phyloP scores from a whole-genome alignment of 2,113 vertebrate genomes.

The Tetrao urogallus region DNA sequence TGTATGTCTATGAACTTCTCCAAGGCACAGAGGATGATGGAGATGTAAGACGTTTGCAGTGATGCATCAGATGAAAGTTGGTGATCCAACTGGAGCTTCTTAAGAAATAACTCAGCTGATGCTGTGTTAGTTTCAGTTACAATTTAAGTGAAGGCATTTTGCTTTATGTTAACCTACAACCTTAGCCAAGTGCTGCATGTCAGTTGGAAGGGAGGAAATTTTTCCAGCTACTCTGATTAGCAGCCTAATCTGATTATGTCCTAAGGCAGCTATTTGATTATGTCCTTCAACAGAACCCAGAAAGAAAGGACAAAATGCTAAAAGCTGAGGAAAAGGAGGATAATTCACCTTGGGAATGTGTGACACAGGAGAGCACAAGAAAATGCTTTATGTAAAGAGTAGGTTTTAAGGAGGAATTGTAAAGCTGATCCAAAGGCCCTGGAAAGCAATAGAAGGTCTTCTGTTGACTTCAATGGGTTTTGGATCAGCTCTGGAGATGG shows the following conservation, averaged over 20 bases:
- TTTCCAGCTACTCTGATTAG: not conserved
- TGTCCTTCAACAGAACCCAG: not conserved
- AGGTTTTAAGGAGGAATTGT: not conserved
- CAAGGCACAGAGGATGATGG: not conserved
- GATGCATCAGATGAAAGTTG: not conserved
- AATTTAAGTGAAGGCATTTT: not conserved
- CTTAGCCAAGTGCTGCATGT: not conserved
- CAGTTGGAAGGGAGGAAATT: not conserved
- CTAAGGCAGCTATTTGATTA: not conserved
- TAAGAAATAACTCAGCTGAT: not conserved
- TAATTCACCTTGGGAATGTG: not conserved
- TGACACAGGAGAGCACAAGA: not conserved
- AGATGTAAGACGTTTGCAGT: not conserved
- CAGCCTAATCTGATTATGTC: not conserved
- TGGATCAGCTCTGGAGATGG: not conserved
- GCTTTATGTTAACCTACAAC: not conserved
- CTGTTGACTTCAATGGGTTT: not conserved
- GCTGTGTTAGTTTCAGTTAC: not conserved
- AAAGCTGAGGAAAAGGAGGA: not conserved
- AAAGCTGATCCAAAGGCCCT: not conserved
- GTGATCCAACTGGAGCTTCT: not conserved
- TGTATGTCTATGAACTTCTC: not conserved
- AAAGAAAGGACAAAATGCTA: not conserved
- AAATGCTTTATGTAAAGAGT: not conserved
- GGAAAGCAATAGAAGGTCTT: constrained; percentile 24